Evolutionary conservation across 1,140 invertebrate species (phyloP).

Genomic region (Cydia amplana): DNA sequence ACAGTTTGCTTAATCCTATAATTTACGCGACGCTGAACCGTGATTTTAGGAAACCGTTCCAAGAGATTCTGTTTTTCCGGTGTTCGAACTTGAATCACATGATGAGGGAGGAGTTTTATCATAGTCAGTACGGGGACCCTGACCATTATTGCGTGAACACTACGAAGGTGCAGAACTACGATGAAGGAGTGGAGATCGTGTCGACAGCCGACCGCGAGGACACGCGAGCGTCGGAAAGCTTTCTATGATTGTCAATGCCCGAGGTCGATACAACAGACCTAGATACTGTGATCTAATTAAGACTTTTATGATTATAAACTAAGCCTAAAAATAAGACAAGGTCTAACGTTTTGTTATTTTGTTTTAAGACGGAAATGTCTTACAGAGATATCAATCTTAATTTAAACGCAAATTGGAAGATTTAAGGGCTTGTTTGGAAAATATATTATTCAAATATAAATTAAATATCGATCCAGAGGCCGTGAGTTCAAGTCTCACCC

Average conservation of each 20-base stretch:
- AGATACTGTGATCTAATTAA: constrained; percentile 80
- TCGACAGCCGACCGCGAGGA: constrained; percentile 80
- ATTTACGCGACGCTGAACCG: constrained; percentile 95
- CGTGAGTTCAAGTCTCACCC: too few relatives aligned
- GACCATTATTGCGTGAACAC: constrained; percentile 79
- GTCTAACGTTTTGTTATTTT: constrained; percentile 49
- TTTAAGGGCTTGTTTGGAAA: background rate
- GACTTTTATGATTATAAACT: constrained; percentile 56
- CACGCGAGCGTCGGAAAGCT: constrained; percentile 79
- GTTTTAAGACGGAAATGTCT: constrained; percentile 6
- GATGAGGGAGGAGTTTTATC: constrained; percentile 95
- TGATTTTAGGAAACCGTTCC: constrained; percentile 95
- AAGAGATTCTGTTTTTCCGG: constrained; percentile 93
- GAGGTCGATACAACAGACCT: constrained; percentile 69
- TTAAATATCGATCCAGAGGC: too few relatives aligned
- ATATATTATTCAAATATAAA: too few relatives aligned
- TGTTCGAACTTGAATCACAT: constrained; percentile 93
- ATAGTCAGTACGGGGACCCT: constrained; percentile 93
- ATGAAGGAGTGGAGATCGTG: constrained; percentile 82
- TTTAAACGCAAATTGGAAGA: background rate
- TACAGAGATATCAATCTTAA: background rate
- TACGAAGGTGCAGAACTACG: constrained; percentile 77
- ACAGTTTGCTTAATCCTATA: constrained; percentile 94
- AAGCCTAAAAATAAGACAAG: constrained; percentile 37
- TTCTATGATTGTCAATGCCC: constrained; percentile 81